phyloP scores from a whole-genome alignment of 2,797 vertebrate genomes.

The Nyctibius grandis region DNA sequence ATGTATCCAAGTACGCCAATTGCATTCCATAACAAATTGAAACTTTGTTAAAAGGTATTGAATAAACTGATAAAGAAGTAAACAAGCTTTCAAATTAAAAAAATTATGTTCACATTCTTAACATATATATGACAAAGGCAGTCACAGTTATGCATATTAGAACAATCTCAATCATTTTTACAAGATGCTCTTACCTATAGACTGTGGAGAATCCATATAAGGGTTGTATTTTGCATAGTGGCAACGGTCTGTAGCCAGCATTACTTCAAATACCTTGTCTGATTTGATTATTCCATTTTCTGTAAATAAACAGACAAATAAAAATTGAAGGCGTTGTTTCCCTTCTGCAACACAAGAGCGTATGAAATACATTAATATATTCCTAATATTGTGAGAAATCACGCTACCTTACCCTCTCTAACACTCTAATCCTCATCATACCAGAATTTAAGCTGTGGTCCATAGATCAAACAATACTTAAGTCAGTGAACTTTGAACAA shows the following conservation, averaged over 20 bases:
- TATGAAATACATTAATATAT: background rate
- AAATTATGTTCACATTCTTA: background rate
- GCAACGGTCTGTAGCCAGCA: slow-evolving; percentile 93
- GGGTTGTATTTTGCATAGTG: slow-evolving; percentile 97
- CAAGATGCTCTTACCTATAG: slow-evolving; percentile 83
- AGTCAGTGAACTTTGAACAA: background rate
- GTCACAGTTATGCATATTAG: background rate
- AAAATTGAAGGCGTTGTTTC: background rate
- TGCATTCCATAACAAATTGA: background rate
- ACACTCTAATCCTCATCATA: background rate
- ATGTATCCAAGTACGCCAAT: background rate
- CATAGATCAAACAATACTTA: background rate
- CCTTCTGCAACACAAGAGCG: background rate
- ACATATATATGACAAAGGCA: background rate
- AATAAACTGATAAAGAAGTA: background rate
- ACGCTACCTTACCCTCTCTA: background rate
- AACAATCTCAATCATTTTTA: background rate
- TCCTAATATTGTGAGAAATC: background rate
- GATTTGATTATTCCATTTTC: slow-evolving; percentile 99
- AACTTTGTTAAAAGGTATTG: background rate
- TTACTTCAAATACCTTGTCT: slow-evolving; percentile 97
- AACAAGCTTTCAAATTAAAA: background rate
- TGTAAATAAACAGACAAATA: slow-evolving; percentile 68
- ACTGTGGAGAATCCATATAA: slow-evolving; percentile 99
- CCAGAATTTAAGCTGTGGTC: background rate